Conservation (phyloP, 53 echinoderm and acorn worm species). For the Paelopatides confundens region DNA sequence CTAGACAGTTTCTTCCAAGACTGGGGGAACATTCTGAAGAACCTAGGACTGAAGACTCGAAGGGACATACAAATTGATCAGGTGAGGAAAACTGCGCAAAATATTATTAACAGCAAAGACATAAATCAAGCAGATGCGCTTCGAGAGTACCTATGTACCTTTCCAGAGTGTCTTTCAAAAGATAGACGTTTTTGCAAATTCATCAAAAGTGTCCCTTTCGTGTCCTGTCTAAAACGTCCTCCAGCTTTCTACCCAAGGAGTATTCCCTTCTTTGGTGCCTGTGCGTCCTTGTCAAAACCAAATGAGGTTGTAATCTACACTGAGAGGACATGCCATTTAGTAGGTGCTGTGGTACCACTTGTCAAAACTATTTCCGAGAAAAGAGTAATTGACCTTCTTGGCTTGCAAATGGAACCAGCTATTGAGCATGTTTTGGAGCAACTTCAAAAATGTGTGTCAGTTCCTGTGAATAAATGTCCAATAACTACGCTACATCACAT, state of each 20-base stretch:
- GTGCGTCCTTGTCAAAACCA: conserved; percentile 11
- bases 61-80: not conserved
- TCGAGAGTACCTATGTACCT: conserved; percentile 3
- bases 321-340: conserved; percentile 20
- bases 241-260: conserved; percentile 40
- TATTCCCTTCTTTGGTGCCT: conserved; percentile 1
- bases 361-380: not conserved
- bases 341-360: conserved; percentile 43
- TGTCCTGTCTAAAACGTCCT: not conserved
- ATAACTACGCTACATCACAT: not conserved
- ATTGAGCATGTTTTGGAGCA: not conserved
- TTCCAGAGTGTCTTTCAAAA: not conserved
- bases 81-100: not conserved
- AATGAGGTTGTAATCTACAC: not conserved
- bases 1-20: not conserved
- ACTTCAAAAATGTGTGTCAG: not conserved
- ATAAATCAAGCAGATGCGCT: conserved; percentile 24
- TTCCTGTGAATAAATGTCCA: not conserved
- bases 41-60: conserved; percentile 26
- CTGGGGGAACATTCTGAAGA: not conserved
- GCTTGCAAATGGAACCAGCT: not conserved
- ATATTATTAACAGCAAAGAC: not conserved
- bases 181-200: not conserved
- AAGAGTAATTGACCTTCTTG: not conserved
- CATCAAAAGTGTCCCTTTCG: conserved; percentile 2